Conservation (phyloP, 2,797 vertebrate species). For the Euphonia xanthogaster region DNA sequence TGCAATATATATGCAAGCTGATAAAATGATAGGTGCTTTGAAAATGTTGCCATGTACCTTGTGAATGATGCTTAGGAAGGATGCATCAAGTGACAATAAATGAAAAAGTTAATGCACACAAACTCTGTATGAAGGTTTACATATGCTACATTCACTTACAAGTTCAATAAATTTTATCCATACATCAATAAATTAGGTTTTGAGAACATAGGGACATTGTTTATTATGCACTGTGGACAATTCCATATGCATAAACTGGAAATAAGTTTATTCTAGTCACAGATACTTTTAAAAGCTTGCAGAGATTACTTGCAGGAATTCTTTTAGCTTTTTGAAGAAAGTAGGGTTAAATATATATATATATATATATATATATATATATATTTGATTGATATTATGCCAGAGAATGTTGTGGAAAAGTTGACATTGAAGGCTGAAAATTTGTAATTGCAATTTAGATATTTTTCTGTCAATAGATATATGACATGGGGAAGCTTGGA, state of each 20-base stretch:
- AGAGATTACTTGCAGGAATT: not conserved
- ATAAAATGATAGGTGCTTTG: not conserved
- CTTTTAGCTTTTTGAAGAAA: not conserved
- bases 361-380: not conserved
- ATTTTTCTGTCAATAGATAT: not conserved
- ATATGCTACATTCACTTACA: not conserved
- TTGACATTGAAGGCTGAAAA: not conserved
- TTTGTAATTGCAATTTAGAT: not conserved
- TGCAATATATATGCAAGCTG: not conserved
- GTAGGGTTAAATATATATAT: not conserved
- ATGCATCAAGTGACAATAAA: not conserved
- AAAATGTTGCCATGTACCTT: not conserved
- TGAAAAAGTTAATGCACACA: not conserved
- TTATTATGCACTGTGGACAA: not conserved
- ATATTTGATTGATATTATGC: not conserved
- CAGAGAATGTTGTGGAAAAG: not conserved
- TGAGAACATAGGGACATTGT: not conserved
- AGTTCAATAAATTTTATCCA: not conserved
- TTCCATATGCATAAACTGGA: not conserved
- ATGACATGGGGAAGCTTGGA: not conserved
- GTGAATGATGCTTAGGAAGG: not conserved
- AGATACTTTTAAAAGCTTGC: not conserved
- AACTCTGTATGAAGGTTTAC: not conserved
- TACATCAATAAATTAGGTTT: not conserved
- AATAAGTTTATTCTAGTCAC: not conserved